A percentile compares a stretch with the other conserved stretches of the same genome.
Conservation (phyloP, 2,797 vertebrate species). For the Botia almorhae region DNA sequence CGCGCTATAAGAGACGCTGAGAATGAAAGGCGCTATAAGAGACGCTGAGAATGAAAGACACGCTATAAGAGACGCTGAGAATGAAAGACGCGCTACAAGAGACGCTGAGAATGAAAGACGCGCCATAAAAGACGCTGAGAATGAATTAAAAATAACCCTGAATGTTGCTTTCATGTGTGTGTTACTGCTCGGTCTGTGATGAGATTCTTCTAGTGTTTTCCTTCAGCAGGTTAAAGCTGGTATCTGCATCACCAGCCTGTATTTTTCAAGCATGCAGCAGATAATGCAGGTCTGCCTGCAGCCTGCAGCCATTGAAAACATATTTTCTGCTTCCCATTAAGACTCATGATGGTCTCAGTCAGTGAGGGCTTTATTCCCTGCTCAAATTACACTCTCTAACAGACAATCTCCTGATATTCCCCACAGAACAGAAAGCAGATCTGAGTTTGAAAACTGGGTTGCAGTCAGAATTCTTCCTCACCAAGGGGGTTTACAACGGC, state of each 20-base stretch:
- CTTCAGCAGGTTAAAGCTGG: slow-evolving; percentile 2
- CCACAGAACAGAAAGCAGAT: slow-evolving; percentile 55
- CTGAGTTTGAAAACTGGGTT: slow-evolving; percentile 62
- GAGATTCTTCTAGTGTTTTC: slow-evolving; percentile 11
- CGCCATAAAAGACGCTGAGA: too few relatives aligned
- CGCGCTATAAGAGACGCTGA: too few relatives aligned
- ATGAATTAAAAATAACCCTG: too few relatives aligned
- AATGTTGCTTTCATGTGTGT: too few relatives aligned
- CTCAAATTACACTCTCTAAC: too few relatives aligned
- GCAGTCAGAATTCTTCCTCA: slow-evolving; percentile 36
- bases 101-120: too few relatives aligned
- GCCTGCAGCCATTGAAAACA: slow-evolving; percentile 23
- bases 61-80: too few relatives aligned
- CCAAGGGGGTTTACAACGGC: slow-evolving; percentile 50
- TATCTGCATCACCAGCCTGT: slow-evolving; percentile 10
- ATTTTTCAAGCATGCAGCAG: slow-evolving; percentile 28
- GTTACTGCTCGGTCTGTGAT: background rate
- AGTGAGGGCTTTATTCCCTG: too few relatives aligned
- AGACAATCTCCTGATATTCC: slow-evolving; percentile 59
- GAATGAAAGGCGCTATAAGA: too few relatives aligned
- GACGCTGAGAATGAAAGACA: too few relatives aligned
- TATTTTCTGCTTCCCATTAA: slow-evolving; percentile 48
- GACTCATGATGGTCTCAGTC: slow-evolving; percentile 48
- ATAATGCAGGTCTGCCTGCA: slow-evolving; percentile 32
- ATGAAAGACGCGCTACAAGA: too few relatives aligned